These are phyloP conservation scores for Aramus guarauna DNA, from an alignment of 2,113 vertebrate genomes.

Conservation along the genomic window DNA sequence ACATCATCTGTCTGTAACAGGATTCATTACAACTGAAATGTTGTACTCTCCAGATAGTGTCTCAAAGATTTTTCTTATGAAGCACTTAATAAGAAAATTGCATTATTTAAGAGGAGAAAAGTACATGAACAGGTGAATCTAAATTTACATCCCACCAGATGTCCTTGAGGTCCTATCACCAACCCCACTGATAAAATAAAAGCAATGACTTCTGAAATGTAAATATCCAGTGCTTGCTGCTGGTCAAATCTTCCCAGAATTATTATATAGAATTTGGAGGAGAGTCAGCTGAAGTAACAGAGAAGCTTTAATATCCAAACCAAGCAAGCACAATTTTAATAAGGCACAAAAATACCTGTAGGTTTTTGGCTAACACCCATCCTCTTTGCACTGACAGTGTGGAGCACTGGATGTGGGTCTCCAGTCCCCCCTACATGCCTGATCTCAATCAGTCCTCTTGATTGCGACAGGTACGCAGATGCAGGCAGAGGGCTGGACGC, in stretches of 20 bases:
- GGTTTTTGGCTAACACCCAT: neutral
- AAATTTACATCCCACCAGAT: neutral
- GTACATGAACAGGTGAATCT: neutral
- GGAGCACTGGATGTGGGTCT: neutral
- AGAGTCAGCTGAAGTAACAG: neutral
- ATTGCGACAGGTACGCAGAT: neutral
- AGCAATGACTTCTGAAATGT: neutral
- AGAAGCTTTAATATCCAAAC: neutral
- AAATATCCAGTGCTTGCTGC: neutral
- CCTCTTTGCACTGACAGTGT: neutral
- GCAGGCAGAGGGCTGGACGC: neutral
- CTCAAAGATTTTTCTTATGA: neutral
- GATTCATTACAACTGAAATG: neutral
- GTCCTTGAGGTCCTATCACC: neutral
- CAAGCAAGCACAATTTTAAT: neutral
- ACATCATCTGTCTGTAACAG: neutral
- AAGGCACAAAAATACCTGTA: neutral
- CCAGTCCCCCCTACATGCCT: neutral
- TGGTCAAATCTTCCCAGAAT: neutral
- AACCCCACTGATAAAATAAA: neutral
- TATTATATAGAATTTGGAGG: neutral
- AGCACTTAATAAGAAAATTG: neutral
- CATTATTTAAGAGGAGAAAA: neutral
- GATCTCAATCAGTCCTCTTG: neutral
- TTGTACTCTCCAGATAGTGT: neutral